Evolutionary conservation across 1,140 invertebrate species (phyloP), one percentile per base, ranked within the genome.

Genomic region (Melipona quadrifasciata): DNA sequence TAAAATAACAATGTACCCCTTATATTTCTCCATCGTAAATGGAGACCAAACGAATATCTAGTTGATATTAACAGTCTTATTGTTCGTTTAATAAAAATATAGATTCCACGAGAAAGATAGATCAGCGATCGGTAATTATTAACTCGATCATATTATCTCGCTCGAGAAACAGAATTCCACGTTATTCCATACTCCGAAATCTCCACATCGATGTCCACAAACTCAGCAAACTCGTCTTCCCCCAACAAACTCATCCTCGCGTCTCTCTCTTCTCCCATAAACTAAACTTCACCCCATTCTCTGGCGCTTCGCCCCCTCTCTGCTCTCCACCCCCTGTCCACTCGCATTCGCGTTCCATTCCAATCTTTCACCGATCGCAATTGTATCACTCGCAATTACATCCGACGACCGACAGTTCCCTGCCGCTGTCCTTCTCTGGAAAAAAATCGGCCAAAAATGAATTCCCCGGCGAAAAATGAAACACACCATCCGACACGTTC

Each of bases 371-470:
- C 17, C 71, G 1, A 53, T 72, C 21, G 47, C 71, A 72, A 27
- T 72, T 53, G 27, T 27, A 53, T 61, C 58, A n/a, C n/a, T 4
- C 58, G 58, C 39, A 47, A 47, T 61, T 61, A 61, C 58, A 55
- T 73, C 10, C 51, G 10, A 19, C 51, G 47, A 8, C 51, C 14
- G 2, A 31, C 0, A 55, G n/a, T 21, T 21, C 51, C 24, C 39
- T 21, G 11, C 21, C 17, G 0, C 10, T 10, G 16, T 10, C 8
- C 1, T 2, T 11, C 1, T 1, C 0, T 6, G 14, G 27, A 27
- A 53, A 51, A 71, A 74, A 8, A 21, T 10, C 51, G 6, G 2
- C 27, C 27, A 21, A 19, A 71, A 24, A 65, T 21, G 39, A 47
- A 47, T 47, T 47, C 39, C 8, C 39, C 21, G 21, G 24, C 24